Evolutionary conservation across 2,888 invertebrate genomes (phyloP), one percentile per base, ranked within the genome.

Genomic region (Sepiola atlantica): DNA sequence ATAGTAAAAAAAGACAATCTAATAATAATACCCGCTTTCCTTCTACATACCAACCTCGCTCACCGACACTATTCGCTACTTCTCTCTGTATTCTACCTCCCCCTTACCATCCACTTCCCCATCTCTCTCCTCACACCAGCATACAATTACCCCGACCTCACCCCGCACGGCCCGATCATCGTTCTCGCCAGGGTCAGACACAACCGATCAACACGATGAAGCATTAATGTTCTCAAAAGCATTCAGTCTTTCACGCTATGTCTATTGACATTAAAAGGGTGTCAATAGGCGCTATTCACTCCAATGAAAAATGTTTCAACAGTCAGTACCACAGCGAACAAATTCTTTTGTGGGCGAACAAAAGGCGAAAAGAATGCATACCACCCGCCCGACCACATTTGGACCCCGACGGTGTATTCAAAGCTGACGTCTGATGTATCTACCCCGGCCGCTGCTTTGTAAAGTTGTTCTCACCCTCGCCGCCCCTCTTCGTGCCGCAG

Each of bases 181-280:
- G n/a, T 77, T 77, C 77, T 77, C 77, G 77, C 77, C 77, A 77
- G 77, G 77, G 77, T 77, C 77, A 77, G n/a, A n/a, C 77, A 77
- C 77, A n/a, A 32, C n/a, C 77, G 77, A 77, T 77, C 77, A 77
- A 77, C 77, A 77, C 77, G 77, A n/a, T 77, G 32, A 32, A 32
- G 77, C 77, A 77, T 77, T 77, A 77, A 77, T 77, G n/a, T 77
- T 77, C 77, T 77, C n/a, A 77, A 45, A 77, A 14, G 77, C 32
- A 77, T 77, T 77, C n/a, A 77, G 16, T 77, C 77, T 77, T 77
- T 77, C 77, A 77, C 77, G 77, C 77, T 77, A 32, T 77, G 77
- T 77, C 77, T 77, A 77, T 77, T 77, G 77, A 77, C 77, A 77
- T 77, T 77, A 77, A 77, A 77, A 77, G n/a, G 16, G 77, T 77